phyloP scores from a whole-genome alignment of 2,797 vertebrate genomes.

The Muscicapa striata region DNA sequence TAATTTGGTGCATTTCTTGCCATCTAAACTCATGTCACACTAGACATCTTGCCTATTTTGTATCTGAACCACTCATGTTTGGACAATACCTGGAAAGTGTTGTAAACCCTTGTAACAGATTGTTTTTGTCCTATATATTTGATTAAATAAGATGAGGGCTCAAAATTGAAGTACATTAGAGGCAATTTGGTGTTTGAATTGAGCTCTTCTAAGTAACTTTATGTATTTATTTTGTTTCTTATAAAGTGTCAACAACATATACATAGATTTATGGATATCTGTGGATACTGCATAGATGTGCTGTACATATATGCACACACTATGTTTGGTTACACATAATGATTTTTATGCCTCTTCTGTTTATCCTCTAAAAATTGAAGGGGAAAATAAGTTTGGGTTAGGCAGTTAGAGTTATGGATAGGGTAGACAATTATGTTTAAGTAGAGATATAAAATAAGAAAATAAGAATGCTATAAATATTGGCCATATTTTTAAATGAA shows the following conservation, averaged over 20 bases:
- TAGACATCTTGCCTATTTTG: rapidly evolving
- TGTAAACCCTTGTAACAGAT: not conserved
- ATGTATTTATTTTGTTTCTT: not conserved
- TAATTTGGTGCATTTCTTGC: not conserved
- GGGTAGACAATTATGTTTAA: not conserved
- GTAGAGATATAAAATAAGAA: not conserved
- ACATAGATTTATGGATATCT: not conserved
- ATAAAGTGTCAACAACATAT: not conserved
- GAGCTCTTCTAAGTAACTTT: not conserved
- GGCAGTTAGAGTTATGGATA: not conserved
- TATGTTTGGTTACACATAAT: not conserved
- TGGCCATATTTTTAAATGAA: constrained; percentile 27
- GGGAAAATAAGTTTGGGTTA: not conserved
- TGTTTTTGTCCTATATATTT: not conserved
- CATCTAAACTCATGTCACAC: not conserved
- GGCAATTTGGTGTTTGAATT: not conserved
- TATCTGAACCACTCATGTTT: not conserved
- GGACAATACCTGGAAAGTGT: not conserved
- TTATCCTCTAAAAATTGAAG: not conserved
- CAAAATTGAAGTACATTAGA: not conserved
- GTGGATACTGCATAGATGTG: not conserved
- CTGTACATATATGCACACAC: not conserved
- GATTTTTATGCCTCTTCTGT: not conserved
- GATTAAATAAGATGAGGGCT: not conserved
- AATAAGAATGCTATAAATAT: constrained; percentile 37